A percentile compares a stretch with the other conserved stretches of the same genome.
These are phyloP conservation scores for Aviceda leuphotes DNA, from an alignment of 2,797 vertebrate genomes.

Conservation along the genomic window DNA sequence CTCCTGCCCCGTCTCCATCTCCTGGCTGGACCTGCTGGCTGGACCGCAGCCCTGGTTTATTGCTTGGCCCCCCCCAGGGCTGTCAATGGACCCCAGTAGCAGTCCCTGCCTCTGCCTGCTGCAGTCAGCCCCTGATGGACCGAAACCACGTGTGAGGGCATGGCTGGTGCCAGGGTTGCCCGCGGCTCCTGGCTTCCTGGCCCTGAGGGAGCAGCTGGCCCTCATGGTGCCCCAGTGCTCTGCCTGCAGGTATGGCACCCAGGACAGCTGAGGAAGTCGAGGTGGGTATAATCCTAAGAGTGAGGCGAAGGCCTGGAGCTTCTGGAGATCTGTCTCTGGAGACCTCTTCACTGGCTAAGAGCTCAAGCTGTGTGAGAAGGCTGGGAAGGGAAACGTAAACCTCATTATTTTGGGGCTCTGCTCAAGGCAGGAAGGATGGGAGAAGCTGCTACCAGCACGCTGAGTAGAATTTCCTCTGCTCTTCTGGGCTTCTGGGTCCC, in stretches of 20 bases:
- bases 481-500: background rate
- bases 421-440: background rate
- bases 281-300: background rate
- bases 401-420: background rate
- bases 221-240: background rate
- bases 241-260: background rate
- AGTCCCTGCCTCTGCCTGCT: background rate
- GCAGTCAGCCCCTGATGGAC: rapidly evolving
- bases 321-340: background rate
- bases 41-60: background rate
- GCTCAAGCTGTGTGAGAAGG: background rate
- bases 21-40: background rate
- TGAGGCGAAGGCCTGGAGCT: background rate
- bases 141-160: background rate
- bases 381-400: background rate
- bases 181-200: background rate
- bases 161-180: too few relatives aligned
- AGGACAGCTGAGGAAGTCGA: background rate
- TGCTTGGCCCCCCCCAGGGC: background rate
- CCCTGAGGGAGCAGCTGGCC: background rate
- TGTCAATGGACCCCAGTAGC: background rate
- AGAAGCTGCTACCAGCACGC: background rate
- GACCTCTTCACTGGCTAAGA: background rate
- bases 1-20: background rate
- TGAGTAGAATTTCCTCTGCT: background rate